Conservation (phyloP, 2,113 vertebrate species). For the Peromyscus maniculatus region DNA sequence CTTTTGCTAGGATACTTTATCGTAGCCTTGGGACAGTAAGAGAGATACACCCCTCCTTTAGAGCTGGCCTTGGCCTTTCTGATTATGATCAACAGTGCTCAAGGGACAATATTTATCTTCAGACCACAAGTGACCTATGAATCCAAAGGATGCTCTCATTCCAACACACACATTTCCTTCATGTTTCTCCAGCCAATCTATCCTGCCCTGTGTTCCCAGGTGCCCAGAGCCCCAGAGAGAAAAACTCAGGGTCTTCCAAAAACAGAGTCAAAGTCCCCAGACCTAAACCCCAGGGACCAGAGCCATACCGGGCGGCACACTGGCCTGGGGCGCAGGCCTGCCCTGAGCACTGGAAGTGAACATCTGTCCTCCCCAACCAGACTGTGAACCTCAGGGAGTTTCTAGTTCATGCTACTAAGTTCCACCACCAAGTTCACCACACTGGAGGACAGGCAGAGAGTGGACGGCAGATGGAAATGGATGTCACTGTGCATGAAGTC, state of each 20-base stretch:
- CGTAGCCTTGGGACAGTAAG: neutral
- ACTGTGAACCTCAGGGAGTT: fast-evolving
- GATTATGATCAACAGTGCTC: fast-evolving
- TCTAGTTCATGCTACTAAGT: no score
- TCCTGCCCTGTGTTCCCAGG: neutral
- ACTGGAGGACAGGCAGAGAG: fast-evolving
- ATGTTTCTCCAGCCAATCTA: neutral
- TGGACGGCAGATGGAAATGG: neutral
- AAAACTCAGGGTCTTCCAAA: neutral
- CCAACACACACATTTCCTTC: neutral
- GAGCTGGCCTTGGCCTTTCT: fast-evolving
- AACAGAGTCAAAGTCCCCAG: neutral
- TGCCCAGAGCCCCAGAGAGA: neutral
- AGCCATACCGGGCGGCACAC: neutral
- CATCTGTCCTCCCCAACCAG: neutral
- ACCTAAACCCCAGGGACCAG: neutral
- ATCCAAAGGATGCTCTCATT: neutral
- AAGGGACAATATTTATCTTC: neutral
- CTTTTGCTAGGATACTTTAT: neutral
- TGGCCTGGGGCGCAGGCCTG: fast-evolving
- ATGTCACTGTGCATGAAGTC: fast-evolving
- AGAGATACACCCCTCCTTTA: neutral
- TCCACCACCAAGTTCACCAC: fast-evolving
- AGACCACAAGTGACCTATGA: neutral
- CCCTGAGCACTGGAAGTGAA: neutral